phyloP scores from a whole-genome alignment of 2,113 vertebrate species.

The Notarius quadriscutis region DNA sequence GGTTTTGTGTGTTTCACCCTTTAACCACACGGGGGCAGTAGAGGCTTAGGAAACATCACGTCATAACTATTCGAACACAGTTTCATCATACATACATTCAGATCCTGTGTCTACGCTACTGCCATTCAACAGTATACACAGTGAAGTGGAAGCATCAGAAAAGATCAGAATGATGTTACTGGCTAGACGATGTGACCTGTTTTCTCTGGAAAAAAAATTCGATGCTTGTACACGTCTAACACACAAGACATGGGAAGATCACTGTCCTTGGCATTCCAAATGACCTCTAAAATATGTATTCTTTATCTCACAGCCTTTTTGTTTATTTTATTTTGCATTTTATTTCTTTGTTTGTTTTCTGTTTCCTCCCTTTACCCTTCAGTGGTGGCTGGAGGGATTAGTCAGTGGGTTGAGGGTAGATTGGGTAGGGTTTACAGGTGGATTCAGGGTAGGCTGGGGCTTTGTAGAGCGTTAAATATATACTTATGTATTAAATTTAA shows the following conservation, averaged over 20 bases:
- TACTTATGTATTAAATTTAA: background rate
- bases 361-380: background rate
- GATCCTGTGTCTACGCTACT: background rate
- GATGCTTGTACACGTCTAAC: background rate
- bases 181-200: background rate
- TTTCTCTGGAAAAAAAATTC: background rate
- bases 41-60: constrained; percentile 38
- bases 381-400: background rate
- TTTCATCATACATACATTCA: background rate
- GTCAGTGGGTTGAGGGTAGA: background rate
- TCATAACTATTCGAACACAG: background rate
- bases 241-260: background rate
- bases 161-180: background rate
- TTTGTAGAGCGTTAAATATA: background rate
- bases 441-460: background rate
- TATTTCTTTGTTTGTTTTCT: background rate
- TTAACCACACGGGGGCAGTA: constrained; percentile 68
- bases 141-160: background rate
- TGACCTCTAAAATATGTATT: background rate
- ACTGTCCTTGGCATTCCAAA: background rate
- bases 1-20: constrained; percentile 5
- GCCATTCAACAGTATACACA: background rate
- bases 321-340: background rate
- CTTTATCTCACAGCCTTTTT: background rate
- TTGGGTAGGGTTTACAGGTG: background rate